Evolutionary conservation across 2,888 invertebrate genomes (phyloP).

Genomic region (Apotomis capreana): DNA sequence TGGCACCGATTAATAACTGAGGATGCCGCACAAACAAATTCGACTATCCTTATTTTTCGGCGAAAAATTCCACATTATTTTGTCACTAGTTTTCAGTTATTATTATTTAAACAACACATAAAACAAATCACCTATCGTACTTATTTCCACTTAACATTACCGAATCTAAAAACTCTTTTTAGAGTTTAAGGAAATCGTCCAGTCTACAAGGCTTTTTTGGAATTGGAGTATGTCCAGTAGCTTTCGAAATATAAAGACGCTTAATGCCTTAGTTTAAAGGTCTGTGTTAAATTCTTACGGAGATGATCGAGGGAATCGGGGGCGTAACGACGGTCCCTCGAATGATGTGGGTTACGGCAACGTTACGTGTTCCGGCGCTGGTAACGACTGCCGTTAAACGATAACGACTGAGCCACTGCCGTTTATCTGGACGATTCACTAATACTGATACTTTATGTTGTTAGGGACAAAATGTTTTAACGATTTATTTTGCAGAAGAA

Average conservation of each 20-base stretch:
- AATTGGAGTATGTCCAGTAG: neutral
- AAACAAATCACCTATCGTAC: neutral
- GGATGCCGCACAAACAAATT: constrained; percentile 25
- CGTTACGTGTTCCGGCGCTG: constrained; percentile 59
- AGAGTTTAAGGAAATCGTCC: neutral
- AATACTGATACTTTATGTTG: constrained; percentile 48
- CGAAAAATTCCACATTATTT: neutral
- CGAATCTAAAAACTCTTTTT: neutral
- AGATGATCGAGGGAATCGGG: constrained; percentile 61
- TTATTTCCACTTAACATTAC: constrained; percentile 1
- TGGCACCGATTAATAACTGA: constrained; percentile 15
- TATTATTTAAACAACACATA: constrained; percentile 10
- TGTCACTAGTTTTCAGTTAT: neutral
- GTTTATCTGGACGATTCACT: constrained; percentile 63
- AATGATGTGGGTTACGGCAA: constrained; percentile 64
- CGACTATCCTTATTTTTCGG: neutral
- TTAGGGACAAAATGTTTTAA: constrained; percentile 3
- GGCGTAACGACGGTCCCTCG: constrained; percentile 61
- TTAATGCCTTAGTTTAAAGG: constrained; percentile 51
- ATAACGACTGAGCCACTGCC: constrained; percentile 57
- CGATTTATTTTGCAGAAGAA: neutral
- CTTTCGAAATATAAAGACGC: constrained; percentile 30
- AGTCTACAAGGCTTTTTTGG: no score
- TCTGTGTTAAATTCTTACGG: constrained; percentile 66
- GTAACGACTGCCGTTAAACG: constrained; percentile 63